These are phyloP conservation scores for Drosophila busckii DNA, from an alignment of 1,140 invertebrate species.

Conservation along the genomic window DNA sequence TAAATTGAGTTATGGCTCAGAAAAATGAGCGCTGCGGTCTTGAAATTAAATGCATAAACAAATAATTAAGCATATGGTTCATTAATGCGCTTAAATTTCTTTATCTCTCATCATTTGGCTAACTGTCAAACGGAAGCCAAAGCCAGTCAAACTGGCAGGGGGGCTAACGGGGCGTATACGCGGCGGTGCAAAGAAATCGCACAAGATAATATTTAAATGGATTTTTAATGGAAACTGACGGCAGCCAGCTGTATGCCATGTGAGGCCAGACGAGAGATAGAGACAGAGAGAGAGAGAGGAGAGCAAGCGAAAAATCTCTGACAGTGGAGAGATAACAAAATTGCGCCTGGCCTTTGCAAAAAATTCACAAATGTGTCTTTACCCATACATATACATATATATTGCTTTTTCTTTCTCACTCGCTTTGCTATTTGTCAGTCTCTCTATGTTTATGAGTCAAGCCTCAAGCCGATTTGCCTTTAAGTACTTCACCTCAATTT, in stretches of 20 bases:
- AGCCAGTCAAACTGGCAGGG: no score
- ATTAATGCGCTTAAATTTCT: constrained; percentile 17
- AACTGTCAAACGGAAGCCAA: constrained; percentile 48
- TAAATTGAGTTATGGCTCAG: background rate
- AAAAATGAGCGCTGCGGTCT: no score
- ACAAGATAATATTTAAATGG: constrained; percentile 57
- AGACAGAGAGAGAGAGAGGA: background rate
- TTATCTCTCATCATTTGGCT: constrained; percentile 34
- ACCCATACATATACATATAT: background rate
- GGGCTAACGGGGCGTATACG: background rate
- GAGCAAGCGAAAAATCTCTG: constrained; percentile 12
- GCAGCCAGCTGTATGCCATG: constrained; percentile 16
- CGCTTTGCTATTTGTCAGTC: background rate
- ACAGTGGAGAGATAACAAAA: constrained; percentile 25
- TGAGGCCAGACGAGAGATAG: background rate
- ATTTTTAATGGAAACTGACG: constrained; percentile 59
- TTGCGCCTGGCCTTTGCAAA: background rate
- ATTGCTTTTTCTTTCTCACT: constrained; percentile 1
- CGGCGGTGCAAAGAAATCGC: constrained; percentile 24
- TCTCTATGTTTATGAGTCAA: constrained; percentile 18
- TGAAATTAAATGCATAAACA: constrained; percentile 12
- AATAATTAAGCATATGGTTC: constrained; percentile 21
- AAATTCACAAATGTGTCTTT: constrained; percentile 13
- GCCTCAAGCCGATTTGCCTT: constrained; percentile 45
- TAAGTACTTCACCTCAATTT: constrained; percentile 57